Conservation (phyloP, 2,888 invertebrate species). For the Machimus rusticus region DNA sequence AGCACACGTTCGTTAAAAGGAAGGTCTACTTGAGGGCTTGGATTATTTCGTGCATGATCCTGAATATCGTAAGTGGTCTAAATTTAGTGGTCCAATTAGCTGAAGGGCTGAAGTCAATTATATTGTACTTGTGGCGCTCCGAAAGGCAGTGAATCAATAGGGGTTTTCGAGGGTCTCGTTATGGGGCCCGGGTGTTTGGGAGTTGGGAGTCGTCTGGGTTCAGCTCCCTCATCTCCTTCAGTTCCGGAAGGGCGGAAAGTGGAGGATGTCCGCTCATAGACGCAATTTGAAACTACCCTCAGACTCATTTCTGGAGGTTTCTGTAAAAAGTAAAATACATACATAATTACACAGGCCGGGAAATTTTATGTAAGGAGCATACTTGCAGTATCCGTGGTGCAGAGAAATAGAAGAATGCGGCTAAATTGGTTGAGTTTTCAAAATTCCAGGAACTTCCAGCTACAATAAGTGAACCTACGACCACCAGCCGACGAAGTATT, state of each 20-base stretch:
- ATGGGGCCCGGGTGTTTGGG: background rate
- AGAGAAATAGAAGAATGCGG: background rate
- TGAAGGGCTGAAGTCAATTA: background rate
- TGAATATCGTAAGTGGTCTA: conserved; percentile 58
- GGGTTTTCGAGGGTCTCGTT: background rate
- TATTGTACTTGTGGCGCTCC: background rate
- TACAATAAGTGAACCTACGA: no score
- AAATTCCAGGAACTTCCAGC: no score
- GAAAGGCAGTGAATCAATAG: background rate
- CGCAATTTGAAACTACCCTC: background rate
- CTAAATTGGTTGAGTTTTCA: no score
- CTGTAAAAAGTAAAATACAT: background rate
- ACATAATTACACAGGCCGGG: background rate
- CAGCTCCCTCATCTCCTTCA: background rate
- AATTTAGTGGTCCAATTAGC: background rate
- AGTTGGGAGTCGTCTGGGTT: background rate
- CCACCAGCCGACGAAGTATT: no score
- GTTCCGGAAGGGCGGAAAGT: background rate
- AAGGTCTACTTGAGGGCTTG: conserved; percentile 46
- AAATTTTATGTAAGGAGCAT: background rate
- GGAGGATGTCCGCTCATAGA: background rate
- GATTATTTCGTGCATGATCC: conserved; percentile 56
- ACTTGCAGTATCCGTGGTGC: background rate
- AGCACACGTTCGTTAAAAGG: background rate
- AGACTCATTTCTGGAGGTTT: background rate